Conservation (phyloP, 2,113 vertebrate species). For the Periophthalmodon schlosseri region DNA sequence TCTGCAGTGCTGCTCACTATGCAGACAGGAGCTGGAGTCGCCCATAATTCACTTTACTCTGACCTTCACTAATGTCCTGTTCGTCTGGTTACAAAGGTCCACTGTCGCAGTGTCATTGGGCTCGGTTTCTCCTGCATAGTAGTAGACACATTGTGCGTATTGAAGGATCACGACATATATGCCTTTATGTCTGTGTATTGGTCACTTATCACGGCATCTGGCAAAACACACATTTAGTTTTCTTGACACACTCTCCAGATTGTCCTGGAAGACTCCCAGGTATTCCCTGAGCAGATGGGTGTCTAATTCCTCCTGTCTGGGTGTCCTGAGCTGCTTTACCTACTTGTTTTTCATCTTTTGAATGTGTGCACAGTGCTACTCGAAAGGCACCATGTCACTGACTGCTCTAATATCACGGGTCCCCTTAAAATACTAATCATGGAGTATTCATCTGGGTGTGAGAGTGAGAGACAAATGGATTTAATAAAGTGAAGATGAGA, state of each 20-base stretch:
- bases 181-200: conserved; percentile 1
- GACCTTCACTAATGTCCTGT: not conserved
- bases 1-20: conserved; percentile 6
- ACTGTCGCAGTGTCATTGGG: not conserved
- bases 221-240: conserved; percentile 1
- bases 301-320: conserved; percentile 18
- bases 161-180: conserved; percentile 1
- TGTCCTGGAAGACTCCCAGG: conserved; percentile 1
- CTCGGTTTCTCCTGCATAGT: not conserved
- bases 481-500: not conserved
- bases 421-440: not conserved
- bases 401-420: not conserved
- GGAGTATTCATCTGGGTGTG: not conserved
- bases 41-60: not conserved
- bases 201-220: conserved; percentile 1
- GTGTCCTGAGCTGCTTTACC: conserved; percentile 2
- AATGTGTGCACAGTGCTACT: conserved; percentile 6
- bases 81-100: conserved; percentile 2
- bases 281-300: conserved; percentile 18
- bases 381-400: not conserved
- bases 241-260: not conserved
- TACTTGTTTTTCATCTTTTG: not conserved
- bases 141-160: not conserved
- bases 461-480: not conserved
- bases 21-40: not conserved